phyloP scores from a whole-genome alignment of 2,797 vertebrate species.

The Phalanger gymnotis region DNA sequence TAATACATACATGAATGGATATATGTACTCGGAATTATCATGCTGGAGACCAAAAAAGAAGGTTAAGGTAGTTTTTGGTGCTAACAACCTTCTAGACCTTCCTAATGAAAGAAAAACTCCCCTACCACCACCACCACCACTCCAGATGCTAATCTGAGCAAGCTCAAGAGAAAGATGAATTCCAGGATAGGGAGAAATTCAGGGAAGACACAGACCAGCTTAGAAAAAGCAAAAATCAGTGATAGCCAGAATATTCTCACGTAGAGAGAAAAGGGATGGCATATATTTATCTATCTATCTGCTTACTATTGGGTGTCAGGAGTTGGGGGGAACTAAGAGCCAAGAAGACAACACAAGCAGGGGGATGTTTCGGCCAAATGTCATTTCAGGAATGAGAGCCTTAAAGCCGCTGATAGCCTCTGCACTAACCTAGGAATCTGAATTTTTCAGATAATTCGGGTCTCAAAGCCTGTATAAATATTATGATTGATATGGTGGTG shows the following conservation, averaged over 20 bases:
- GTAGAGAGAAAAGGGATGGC: background rate
- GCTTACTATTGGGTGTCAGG: background rate
- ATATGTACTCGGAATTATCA: background rate
- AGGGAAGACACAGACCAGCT: background rate
- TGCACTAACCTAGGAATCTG: background rate
- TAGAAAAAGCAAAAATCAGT: background rate
- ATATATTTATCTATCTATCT: background rate
- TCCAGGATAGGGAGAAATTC: background rate
- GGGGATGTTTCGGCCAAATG: background rate
- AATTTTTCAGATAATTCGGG: conserved; percentile 1
- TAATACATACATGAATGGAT: background rate
- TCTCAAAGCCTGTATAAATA: background rate
- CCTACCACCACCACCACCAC: no score
- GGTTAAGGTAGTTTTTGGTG: background rate
- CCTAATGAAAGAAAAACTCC: background rate
- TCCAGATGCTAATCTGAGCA: background rate
- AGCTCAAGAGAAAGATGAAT: background rate
- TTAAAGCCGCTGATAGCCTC: background rate
- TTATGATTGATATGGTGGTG: background rate
- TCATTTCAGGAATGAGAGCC: background rate
- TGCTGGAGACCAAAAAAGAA: background rate
- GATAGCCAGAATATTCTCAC: background rate
- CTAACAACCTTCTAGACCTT: background rate
- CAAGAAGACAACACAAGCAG: background rate
- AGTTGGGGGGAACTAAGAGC: background rate